These are phyloP conservation scores for Ibidorhyncha struthersii DNA, from an alignment of 2,113 vertebrate species.

Conservation along the genomic window DNA sequence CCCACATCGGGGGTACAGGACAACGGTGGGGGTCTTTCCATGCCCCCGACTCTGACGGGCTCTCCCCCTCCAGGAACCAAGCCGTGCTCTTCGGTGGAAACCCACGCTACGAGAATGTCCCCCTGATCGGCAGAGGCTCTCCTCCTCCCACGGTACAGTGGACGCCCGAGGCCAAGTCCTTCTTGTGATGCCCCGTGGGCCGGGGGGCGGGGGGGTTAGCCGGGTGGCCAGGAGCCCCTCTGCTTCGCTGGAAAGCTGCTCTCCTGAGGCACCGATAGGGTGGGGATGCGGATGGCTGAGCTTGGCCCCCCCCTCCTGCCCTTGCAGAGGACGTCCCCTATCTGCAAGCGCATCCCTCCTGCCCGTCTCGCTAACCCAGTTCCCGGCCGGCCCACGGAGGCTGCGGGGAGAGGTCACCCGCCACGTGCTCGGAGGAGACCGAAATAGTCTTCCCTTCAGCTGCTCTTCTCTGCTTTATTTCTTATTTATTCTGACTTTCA, in stretches of 20 bases:
- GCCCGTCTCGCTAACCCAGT: not conserved
- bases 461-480: not conserved
- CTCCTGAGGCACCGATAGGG: fast-evolving
- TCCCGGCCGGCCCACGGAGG: fast-evolving
- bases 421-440: not conserved
- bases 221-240: fast-evolving
- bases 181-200: not conserved
- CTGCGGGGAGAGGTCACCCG: not conserved
- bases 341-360: not conserved
- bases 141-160: slow-evolving; percentile 94
- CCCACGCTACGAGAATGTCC: slow-evolving; percentile 93
- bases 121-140: slow-evolving; percentile 93
- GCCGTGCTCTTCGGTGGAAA: slow-evolving; percentile 90
- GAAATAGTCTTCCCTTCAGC: not conserved
- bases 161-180: slow-evolving; percentile 49
- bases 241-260: fast-evolving
- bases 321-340: not conserved
- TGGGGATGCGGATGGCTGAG: not conserved
- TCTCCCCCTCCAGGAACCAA: slow-evolving; percentile 84
- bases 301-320: not conserved
- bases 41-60: not conserved
- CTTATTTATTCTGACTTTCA: not conserved
- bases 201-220: too few species aligned
- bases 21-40: not conserved
- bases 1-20: fast-evolving